Evolutionary conservation across 2,797 vertebrate genomes (phyloP).

Genomic region (Telmatherina bonti): DNA sequence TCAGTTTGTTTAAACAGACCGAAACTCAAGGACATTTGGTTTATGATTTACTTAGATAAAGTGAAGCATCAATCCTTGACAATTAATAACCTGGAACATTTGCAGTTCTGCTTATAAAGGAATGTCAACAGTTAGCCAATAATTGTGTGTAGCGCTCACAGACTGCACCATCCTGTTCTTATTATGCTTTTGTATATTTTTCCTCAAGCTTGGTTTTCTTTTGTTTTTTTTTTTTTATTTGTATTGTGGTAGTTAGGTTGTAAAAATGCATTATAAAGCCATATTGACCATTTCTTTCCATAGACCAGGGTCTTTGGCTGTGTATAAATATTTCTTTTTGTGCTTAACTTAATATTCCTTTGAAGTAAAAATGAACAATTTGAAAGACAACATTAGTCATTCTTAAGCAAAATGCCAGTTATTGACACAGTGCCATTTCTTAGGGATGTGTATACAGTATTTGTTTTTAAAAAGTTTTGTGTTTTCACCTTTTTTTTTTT

Average conservation of each 20-base stretch:
- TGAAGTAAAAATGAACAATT: constrained; percentile 1
- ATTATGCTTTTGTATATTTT: background rate
- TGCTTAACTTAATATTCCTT: background rate
- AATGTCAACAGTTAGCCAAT: background rate
- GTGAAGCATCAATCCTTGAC: background rate
- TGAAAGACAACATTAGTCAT: background rate
- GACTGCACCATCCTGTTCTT: too few relatives aligned
- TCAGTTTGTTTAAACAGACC: background rate
- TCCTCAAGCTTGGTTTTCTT: background rate
- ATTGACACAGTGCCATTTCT: background rate
- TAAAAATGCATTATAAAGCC: background rate
- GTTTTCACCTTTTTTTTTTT: background rate
- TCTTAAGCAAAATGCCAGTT: constrained; percentile 10
- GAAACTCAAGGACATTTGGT: background rate
- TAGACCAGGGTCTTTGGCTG: background rate
- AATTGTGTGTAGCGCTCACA: background rate
- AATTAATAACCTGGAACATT: background rate
- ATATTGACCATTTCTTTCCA: background rate
- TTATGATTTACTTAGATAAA: background rate
- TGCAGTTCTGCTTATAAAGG: background rate
- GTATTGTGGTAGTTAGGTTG: background rate
- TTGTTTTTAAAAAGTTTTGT: background rate
- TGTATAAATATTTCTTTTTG: background rate
- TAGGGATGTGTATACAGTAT: too few relatives aligned
- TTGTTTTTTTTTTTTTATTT: background rate